Conservation (phyloP, 2,113 vertebrate genomes). For the Limnothrissa miodon region DNA sequence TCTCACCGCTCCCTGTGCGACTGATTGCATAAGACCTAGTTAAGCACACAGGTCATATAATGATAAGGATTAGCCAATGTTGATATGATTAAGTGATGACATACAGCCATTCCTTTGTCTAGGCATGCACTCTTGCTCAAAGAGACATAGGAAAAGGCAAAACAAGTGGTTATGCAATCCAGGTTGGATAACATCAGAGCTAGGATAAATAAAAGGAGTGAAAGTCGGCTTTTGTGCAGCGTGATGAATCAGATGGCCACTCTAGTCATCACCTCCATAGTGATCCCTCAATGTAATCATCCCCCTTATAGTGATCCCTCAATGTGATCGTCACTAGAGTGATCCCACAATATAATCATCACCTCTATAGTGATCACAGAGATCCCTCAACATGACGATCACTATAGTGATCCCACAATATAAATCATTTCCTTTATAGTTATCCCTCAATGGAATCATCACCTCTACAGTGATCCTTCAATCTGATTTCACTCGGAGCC, state of each 20-base stretch:
- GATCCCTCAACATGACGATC: too few relatives aligned
- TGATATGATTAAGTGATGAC: constrained; percentile 35
- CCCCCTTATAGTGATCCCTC: not conserved
- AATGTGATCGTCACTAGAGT: not conserved
- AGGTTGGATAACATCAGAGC: not conserved
- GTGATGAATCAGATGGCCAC: not conserved
- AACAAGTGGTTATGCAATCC: constrained; percentile 22
- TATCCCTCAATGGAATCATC: not conserved
- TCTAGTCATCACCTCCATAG: not conserved
- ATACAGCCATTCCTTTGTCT: constrained; percentile 16
- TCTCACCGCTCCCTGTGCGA: not conserved
- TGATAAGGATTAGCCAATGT: constrained; percentile 35
- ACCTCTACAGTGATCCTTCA: not conserved
- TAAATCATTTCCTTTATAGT: not conserved
- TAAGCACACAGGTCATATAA: constrained; percentile 22
- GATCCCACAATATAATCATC: not conserved
- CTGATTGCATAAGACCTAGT: not conserved
- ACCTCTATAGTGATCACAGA: not conserved
- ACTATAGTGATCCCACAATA: not conserved
- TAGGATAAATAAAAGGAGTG: not conserved
- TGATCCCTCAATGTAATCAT: not conserved
- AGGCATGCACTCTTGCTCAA: constrained; percentile 9
- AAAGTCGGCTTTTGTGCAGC: not conserved
- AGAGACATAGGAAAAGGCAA: constrained; percentile 13
- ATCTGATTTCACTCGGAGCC: not conserved